These are phyloP conservation scores for Ceratosolen solmsi DNA, from an alignment of 1,140 invertebrate species.

Conservation along the genomic window DNA sequence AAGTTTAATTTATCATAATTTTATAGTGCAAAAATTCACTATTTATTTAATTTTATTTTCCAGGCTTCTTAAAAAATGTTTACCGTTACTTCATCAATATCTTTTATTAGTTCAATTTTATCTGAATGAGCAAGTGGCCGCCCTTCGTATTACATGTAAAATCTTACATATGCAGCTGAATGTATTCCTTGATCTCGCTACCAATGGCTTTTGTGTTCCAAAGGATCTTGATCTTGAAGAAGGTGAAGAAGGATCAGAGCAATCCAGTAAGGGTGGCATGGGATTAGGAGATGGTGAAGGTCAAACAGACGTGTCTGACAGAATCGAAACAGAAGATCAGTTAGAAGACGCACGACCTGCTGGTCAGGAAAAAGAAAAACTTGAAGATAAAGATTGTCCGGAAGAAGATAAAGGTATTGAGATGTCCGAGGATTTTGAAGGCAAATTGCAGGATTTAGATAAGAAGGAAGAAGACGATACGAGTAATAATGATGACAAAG, in stretches of 20 bases:
- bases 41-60: slow-evolving; percentile 37
- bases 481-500: slow-evolving; percentile 77
- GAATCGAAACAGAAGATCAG: slow-evolving; percentile 95
- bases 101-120: slow-evolving; percentile 84
- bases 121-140: slow-evolving; percentile 82
- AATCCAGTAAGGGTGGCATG: slow-evolving; percentile 78
- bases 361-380: slow-evolving; percentile 80
- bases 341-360: slow-evolving; percentile 89
- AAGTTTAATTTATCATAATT: no score
- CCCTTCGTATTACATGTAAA: slow-evolving; percentile 86
- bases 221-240: slow-evolving; percentile 83
- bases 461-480: slow-evolving; percentile 79
- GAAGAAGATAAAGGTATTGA: slow-evolving; percentile 96
- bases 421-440: slow-evolving; percentile 94
- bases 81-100: slow-evolving; percentile 88
- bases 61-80: slow-evolving; percentile 62
- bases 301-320: slow-evolving; percentile 94
- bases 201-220: slow-evolving; percentile 95
- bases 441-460: slow-evolving; percentile 87
- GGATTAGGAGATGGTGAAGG: slow-evolving; percentile 95
- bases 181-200: slow-evolving; percentile 88
- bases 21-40: no score
- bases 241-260: slow-evolving; percentile 74
- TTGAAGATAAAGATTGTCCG: slow-evolving; percentile 86
- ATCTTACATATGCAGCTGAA: slow-evolving; percentile 87